These are phyloP conservation scores for Albula goreensis DNA, from an alignment of 2,113 vertebrate species.

Conservation along the genomic window DNA sequence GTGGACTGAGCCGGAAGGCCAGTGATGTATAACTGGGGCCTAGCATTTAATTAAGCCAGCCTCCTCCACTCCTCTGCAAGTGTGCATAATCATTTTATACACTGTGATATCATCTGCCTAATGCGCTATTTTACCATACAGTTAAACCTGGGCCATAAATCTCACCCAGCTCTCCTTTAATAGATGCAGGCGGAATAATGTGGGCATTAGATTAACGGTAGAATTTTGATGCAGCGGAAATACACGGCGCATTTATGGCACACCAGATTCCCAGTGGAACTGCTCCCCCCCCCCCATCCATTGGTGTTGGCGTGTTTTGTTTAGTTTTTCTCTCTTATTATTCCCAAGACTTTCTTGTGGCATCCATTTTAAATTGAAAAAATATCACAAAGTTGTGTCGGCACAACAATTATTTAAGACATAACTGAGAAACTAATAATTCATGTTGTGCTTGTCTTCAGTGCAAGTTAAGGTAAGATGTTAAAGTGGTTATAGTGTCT, in stretches of 20 bases:
- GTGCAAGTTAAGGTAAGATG: conserved; percentile 17
- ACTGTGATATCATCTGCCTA: conserved; percentile 75
- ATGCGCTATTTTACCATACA: conserved; percentile 76
- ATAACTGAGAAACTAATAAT: conserved; percentile 60
- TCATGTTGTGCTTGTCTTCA: conserved; percentile 6
- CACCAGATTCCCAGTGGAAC: not conserved
- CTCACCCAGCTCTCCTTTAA: conserved; percentile 63
- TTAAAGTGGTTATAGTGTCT: conserved; percentile 63
- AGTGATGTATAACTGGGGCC: conserved; percentile 65
- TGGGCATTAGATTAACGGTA: conserved; percentile 20
- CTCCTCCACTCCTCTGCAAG: conserved; percentile 55
- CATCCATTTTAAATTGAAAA: not conserved
- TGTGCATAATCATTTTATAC: conserved; percentile 71
- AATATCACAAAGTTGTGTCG: too few species aligned
- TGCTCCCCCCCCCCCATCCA: not conserved
- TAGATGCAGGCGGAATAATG: conserved; percentile 71
- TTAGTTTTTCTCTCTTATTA: not conserved
- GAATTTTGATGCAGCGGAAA: not conserved
- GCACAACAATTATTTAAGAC: conserved; percentile 45
- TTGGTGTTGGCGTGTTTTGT: not conserved
- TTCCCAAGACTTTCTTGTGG: not conserved
- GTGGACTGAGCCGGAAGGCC: conserved; percentile 50
- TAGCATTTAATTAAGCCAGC: conserved; percentile 70
- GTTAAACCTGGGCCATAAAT: conserved; percentile 75
- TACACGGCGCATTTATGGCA: not conserved